Percentiles rank a stretch among this genome's conserved stretches.
These are phyloP conservation scores for Lates calcarifer DNA, from an alignment of 2,113 vertebrate species.

Conservation along the genomic window DNA sequence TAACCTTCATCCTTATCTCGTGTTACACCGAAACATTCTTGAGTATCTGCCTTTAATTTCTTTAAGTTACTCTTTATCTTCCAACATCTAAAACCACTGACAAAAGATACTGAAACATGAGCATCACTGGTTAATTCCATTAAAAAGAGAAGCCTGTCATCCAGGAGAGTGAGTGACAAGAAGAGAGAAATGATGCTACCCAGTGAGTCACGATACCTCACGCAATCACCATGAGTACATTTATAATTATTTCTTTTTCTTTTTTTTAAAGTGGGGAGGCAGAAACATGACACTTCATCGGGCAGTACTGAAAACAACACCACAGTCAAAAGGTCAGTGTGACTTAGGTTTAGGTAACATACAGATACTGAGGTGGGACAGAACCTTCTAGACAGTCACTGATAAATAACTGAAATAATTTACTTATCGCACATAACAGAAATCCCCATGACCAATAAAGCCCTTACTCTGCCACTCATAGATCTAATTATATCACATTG, in stretches of 20 bases:
- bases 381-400: not conserved
- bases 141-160: conserved; percentile 51
- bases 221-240: not conserved
- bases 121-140: conserved; percentile 49
- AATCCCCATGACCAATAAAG: not conserved
- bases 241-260: conserved; percentile 22
- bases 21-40: conserved; percentile 14
- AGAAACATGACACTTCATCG: conserved; percentile 55
- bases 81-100: conserved; percentile 49
- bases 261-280: not conserved
- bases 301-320: conserved; percentile 50
- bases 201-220: not conserved
- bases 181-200: conserved; percentile 10
- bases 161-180: not conserved
- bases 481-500: not conserved
- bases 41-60: conserved; percentile 66
- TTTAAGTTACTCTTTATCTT: conserved; percentile 71
- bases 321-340: conserved; percentile 48
- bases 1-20: not conserved
- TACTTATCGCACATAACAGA: not conserved
- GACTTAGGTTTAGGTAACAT: conserved; percentile 44
- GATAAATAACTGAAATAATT: not conserved
- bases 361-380: not conserved
- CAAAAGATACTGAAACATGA: conserved; percentile 69
- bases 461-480: not conserved